These are phyloP conservation scores for Therioaphis trifolii DNA, from an alignment of 2,888 invertebrate genomes.

Conservation along the genomic window DNA sequence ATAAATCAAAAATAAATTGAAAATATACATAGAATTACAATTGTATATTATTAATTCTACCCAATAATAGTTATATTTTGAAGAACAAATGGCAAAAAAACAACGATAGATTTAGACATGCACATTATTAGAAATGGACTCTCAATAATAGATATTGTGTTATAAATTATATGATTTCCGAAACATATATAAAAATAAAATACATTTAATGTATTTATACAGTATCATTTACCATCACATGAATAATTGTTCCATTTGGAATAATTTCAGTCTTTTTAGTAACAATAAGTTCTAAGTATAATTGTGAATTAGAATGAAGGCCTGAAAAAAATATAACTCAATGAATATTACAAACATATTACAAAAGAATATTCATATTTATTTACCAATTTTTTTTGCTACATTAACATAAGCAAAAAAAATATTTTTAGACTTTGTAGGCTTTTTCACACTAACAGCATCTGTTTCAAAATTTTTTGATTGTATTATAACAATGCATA, in stretches of 20 bases:
- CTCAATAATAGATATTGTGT: no score
- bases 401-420: conserved; percentile 49
- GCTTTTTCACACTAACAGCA: conserved; percentile 5
- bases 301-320: background rate
- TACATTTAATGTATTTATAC: background rate
- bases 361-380: background rate
- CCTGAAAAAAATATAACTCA: conserved; percentile 5
- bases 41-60: no score
- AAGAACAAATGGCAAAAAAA: no score
- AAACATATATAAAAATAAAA: background rate
- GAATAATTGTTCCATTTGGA: conserved; percentile 48
- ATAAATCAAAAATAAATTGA: no score
- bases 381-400: conserved; percentile 48
- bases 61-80: no score
- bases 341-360: background rate
- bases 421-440: conserved; percentile 55
- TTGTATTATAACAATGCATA: conserved; percentile 49
- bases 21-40: no score
- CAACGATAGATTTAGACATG: no score
- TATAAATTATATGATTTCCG: no score
- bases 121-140: no score
- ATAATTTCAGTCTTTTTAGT: conserved; percentile 47
- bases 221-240: conserved; percentile 42
- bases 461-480: conserved; percentile 35
- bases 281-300: conserved; percentile 46